Evolutionary conservation across 53 echinoderm and acorn worm species (phyloP).

Genomic region (Zoroaster sp.): DNA sequence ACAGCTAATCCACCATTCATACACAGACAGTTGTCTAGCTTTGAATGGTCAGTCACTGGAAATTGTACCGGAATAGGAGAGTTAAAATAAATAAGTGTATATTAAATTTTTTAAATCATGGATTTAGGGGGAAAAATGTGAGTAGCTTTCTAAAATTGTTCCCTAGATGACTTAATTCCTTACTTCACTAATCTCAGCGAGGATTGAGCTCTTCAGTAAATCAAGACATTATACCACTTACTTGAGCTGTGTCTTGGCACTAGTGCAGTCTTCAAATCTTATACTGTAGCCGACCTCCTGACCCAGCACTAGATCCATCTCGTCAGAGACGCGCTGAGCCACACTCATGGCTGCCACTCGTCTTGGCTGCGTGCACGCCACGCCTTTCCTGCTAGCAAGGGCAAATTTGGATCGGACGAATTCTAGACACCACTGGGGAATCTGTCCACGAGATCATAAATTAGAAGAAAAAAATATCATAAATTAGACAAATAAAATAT

Average conservation of each 20-base stretch:
- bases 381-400: constrained; percentile 71
- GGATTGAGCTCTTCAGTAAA: too few relatives aligned
- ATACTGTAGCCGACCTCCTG: constrained; percentile 97
- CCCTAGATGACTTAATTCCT: neutral
- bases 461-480: neutral
- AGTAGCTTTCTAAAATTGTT: too few relatives aligned
- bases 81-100: too few relatives aligned
- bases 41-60: too few relatives aligned
- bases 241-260: constrained; percentile 85
- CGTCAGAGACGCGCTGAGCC: constrained; percentile 97
- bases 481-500: too few relatives aligned
- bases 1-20: too few relatives aligned
- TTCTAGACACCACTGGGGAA: constrained; percentile 98
- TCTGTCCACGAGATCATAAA: constrained; percentile 30
- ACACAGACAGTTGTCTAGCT: too few relatives aligned
- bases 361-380: constrained; percentile 96
- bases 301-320: constrained; percentile 82
- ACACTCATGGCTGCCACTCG: constrained; percentile 99
- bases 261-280: constrained; percentile 98
- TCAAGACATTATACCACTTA: constrained; percentile 23
- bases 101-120: too few relatives aligned
- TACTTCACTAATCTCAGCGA: neutral
- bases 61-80: too few relatives aligned
- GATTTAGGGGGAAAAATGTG: neutral
- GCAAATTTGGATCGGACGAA: constrained; percentile 83